Evolutionary conservation across 2,113 vertebrate species (phyloP), one percentile per base, ranked within the genome.

Genomic region (Thryonomys swinderianus): DNA sequence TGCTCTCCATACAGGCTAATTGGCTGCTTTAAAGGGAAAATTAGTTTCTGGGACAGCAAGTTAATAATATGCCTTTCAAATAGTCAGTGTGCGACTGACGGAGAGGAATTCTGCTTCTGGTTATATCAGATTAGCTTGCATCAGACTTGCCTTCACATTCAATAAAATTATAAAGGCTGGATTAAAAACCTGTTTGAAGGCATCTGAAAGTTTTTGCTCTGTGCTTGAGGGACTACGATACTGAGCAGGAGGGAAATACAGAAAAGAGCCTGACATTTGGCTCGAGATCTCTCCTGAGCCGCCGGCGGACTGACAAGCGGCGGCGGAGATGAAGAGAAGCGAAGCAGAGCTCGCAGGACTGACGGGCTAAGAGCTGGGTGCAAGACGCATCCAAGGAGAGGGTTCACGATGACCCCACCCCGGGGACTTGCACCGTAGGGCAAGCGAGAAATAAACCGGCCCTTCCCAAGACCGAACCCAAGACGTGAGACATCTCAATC

Each of bases 391-490:
- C 23, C 10, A 91, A 59, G 48, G 69, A 37, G 25, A 90, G 6
- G 27, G 30, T 5, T 91, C 51, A 8, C 30, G 48, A 2, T 10
- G 12, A 16, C 2, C 42, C 32, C 20, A 45, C 45, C 81, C 11
- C 53, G 23, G 32, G 21, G 10, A 34, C 37, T 94, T 87, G 79
- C 79, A 80, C 21, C 45, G 89, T 45, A 71, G 57, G 37, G 48
- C 20, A 80, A 86, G 80, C 40, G 64, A 93, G 91, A 96, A 96
- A 93, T 32, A 95, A 81, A 79, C 21, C 42, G 83, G 42, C 13
- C n/a, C 42, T 69, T 67, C 20, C 11, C 64, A 79, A 74, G 59
- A n/a, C 7, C 74, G 62, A 84, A 74, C 64, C 78, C 9, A 69
- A 45, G 55, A 76, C 45, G 69, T 66, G 42, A 89, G 40, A 88